These are phyloP conservation scores for Lucilia cuprina DNA, from an alignment of 1,140 invertebrate species.

Conservation along the genomic window DNA sequence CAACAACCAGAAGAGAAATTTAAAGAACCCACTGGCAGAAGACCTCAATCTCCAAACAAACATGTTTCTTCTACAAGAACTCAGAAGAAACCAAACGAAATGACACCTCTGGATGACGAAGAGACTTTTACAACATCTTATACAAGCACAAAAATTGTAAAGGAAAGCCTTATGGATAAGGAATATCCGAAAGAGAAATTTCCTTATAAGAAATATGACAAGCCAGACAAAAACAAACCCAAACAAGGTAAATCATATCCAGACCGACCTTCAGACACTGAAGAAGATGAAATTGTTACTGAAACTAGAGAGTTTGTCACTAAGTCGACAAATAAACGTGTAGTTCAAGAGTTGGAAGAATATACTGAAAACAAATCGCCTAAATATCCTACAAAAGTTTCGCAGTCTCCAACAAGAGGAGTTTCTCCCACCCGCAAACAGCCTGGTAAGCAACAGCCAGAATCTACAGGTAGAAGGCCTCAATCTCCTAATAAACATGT, in stretches of 20 bases:
- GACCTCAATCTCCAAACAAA: neutral
- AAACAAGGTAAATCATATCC: neutral
- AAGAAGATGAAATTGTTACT: neutral
- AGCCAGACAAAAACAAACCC: neutral
- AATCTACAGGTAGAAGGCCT: neutral
- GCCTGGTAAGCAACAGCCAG: neutral
- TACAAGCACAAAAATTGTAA: neutral
- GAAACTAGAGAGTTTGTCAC: neutral
- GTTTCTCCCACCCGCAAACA: no score
- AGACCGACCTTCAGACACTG: neutral
- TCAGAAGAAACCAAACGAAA: neutral
- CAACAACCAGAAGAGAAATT: neutral
- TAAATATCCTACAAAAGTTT: neutral
- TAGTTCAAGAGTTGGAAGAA: neutral
- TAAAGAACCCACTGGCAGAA: neutral
- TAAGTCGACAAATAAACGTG: neutral
- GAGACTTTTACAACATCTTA: neutral
- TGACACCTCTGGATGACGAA: neutral
- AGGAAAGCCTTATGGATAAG: no score
- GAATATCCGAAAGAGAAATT: no score
- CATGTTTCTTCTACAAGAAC: neutral
- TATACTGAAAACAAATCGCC: neutral
- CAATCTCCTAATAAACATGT: neutral
- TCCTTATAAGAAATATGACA: no score
- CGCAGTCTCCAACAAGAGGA: neutral